Percentiles rank a stretch among this genome's conserved stretches.
Evolutionary conservation across 2,888 invertebrate genomes (phyloP).

Genomic region (Agrochola circellaris): DNA sequence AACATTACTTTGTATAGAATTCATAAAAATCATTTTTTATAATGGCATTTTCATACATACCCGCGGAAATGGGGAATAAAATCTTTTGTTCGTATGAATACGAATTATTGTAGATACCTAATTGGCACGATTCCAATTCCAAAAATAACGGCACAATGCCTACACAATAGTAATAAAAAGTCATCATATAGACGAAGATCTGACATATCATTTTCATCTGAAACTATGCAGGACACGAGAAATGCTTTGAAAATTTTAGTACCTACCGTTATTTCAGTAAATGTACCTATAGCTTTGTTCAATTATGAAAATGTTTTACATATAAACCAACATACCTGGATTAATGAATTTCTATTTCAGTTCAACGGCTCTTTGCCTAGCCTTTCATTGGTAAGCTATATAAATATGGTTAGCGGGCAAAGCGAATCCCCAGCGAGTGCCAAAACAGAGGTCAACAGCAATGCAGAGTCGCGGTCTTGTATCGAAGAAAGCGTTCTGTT

Average conservation of each 20-base stretch:
- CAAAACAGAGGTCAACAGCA: constrained; percentile 40
- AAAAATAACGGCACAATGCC: constrained; percentile 64
- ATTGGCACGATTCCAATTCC: constrained; percentile 63
- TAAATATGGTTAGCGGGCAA: constrained; percentile 16
- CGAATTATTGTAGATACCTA: constrained; percentile 57
- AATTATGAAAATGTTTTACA: constrained; percentile 13
- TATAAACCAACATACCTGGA: not conserved
- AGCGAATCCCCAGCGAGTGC: not conserved
- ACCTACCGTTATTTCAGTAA: not conserved
- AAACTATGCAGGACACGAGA: constrained; percentile 18
- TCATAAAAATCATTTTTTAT: not conserved
- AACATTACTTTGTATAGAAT: not conserved
- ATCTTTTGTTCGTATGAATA: constrained; percentile 44
- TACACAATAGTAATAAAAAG: constrained; percentile 63
- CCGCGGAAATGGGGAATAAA: constrained; percentile 33
- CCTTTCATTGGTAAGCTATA: constrained; percentile 15
- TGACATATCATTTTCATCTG: constrained; percentile 48
- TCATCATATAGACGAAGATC: constrained; percentile 49
- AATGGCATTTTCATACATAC: constrained; percentile 21
- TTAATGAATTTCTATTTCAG: constrained; percentile 29
- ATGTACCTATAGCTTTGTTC: not conserved
- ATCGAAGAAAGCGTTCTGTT: constrained; percentile 47
- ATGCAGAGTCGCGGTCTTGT: constrained; percentile 47
- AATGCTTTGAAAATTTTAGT: constrained; percentile 17
- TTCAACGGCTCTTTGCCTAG: constrained; percentile 15